These are phyloP conservation scores for Smittia sp. DNA, from an alignment of 2,888 invertebrate genomes.

Conservation along the genomic window DNA sequence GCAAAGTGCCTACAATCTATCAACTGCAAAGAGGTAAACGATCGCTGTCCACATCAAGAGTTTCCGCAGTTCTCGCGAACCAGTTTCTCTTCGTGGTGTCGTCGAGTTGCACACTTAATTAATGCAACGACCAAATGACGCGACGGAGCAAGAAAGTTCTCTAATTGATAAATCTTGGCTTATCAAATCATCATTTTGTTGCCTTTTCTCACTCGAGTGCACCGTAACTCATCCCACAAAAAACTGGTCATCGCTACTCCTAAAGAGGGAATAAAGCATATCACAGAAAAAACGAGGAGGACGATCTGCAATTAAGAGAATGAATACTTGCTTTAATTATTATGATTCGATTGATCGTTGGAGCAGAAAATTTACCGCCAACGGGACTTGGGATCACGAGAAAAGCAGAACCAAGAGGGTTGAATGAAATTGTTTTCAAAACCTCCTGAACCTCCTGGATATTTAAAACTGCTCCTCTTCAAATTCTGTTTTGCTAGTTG, in stretches of 20 bases:
- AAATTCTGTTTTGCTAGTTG: too few relatives aligned
- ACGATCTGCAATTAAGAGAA: conserved; percentile 23
- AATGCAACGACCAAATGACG: neutral
- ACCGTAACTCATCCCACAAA: neutral
- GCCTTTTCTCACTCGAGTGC: neutral
- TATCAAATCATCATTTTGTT: neutral
- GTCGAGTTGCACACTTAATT: conserved; percentile 8
- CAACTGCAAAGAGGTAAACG: conserved; percentile 4
- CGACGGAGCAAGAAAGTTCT: conserved; percentile 22
- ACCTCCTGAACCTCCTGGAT: too few relatives aligned
- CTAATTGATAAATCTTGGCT: conserved; percentile 27
- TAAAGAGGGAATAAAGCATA: conserved; percentile 18
- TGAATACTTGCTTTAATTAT: neutral
- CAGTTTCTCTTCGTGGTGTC: conserved; percentile 1
- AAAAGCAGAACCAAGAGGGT: too few relatives aligned
- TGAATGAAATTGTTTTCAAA: too few relatives aligned
- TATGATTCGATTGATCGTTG: neutral
- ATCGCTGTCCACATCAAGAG: conserved; percentile 10
- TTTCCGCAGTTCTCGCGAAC: conserved; percentile 30
- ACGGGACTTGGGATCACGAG: too few relatives aligned
- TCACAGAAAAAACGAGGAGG: conserved; percentile 21
- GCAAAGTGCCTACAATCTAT: conserved; percentile 25
- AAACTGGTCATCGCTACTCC: neutral
- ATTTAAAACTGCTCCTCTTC: too few relatives aligned
- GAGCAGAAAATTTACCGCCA: too few relatives aligned